Conservation (phyloP, 2,888 invertebrate species). For the Drosophila tripunctata region DNA sequence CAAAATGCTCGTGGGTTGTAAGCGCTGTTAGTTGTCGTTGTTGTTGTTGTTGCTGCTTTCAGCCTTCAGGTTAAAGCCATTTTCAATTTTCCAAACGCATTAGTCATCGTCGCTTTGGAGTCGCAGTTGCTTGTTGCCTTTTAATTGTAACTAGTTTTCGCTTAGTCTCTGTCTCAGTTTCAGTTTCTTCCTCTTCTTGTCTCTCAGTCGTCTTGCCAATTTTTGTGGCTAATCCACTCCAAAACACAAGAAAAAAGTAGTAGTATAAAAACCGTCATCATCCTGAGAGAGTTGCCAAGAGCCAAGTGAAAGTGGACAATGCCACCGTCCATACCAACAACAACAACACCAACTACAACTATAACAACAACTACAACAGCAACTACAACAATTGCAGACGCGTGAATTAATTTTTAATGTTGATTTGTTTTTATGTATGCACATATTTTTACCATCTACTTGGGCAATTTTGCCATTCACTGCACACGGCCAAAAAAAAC, state of each 20-base stretch:
- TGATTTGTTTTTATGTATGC: conserved; percentile 28
- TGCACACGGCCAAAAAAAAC: conserved; percentile 58
- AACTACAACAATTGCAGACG: conserved; percentile 56
- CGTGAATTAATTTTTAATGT: conserved; percentile 70
- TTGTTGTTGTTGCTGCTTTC: not conserved
- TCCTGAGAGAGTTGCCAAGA: conserved; percentile 60
- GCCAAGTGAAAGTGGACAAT: conserved; percentile 71
- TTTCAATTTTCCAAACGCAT: conserved; percentile 75
- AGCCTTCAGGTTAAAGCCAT: conserved; percentile 35
- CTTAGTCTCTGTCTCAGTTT: not conserved
- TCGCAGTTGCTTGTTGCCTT: conserved; percentile 34
- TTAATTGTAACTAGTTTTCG: conserved; percentile 73
- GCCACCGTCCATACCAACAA: conserved; percentile 20
- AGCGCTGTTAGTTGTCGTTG: not conserved
- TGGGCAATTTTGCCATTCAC: conserved; percentile 75
- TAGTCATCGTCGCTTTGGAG: conserved; percentile 63
- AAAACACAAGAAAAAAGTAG: too few species aligned
- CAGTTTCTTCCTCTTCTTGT: not conserved
- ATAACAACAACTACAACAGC: conserved; percentile 8
- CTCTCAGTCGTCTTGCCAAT: conserved; percentile 34
- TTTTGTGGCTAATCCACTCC: conserved; percentile 47
- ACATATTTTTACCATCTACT: conserved; percentile 62
- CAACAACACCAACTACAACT: conserved; percentile 4
- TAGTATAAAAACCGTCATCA: conserved; percentile 50
- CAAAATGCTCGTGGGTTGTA: conserved; percentile 47